phyloP scores from a whole-genome alignment of 2,888 invertebrate genomes.

The Tiphia femorata region DNA sequence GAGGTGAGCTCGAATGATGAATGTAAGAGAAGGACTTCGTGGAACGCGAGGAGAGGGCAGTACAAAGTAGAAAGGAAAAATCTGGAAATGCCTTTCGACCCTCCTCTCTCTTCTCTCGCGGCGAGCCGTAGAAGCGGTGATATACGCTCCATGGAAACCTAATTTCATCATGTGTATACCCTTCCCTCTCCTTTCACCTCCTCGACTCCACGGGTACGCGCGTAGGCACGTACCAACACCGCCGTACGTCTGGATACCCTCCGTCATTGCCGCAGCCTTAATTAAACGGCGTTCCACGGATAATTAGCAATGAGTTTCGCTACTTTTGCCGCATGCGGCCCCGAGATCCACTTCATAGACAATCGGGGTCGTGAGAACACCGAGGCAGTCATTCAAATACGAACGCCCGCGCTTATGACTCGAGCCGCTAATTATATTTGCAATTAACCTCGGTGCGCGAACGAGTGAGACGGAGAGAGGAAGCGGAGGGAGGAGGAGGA shows the following conservation, averaged over 20 bases:
- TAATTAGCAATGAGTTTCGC: conserved; percentile 58
- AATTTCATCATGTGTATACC: conserved; percentile 38
- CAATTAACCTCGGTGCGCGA: conserved; percentile 55
- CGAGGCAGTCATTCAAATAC: conserved; percentile 50
- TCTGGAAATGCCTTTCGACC: conserved; percentile 36
- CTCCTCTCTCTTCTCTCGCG: no score
- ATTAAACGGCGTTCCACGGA: conserved; percentile 55
- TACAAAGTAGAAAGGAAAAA: conserved; percentile 18
- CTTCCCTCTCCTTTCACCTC: no score
- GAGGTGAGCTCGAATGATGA: no score
- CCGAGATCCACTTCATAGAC: conserved; percentile 56
- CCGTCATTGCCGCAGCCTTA: conserved; percentile 48
- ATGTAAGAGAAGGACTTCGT: no score
- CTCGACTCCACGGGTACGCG: conserved; percentile 23
- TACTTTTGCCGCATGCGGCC: conserved; percentile 52
- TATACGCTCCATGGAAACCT: conserved; percentile 43
- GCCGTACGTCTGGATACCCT: conserved; percentile 42
- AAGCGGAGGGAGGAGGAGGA: neutral
- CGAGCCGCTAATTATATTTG: conserved; percentile 61
- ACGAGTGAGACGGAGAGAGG: neutral
- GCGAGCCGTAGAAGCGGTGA: conserved; percentile 23
- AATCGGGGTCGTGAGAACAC: conserved; percentile 60
- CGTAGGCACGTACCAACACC: conserved; percentile 37
- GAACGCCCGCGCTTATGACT: conserved; percentile 53
- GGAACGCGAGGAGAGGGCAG: neutral